Conservation (phyloP, 1,140 invertebrate species). For the Nixonia krombeini region DNA sequence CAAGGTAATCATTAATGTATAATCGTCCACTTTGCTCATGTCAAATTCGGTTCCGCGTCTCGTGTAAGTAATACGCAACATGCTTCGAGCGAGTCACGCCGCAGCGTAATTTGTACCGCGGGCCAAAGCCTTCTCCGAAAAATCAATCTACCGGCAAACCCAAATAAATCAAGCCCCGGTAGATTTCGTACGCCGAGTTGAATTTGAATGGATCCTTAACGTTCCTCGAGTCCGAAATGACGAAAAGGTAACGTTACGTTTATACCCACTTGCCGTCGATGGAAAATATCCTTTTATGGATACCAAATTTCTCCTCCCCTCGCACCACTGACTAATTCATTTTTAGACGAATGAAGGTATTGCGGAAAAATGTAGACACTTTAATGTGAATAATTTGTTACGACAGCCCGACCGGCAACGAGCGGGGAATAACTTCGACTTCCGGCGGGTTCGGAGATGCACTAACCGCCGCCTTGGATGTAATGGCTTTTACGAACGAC, state of each 20-base stretch:
- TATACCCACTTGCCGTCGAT: too few species aligned
- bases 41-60: constrained; percentile 44
- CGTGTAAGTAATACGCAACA: constrained; percentile 37
- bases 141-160: background rate
- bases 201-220: background rate
- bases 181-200: background rate
- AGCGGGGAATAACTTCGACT: constrained; percentile 50
- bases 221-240: too few species aligned
- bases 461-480: constrained; percentile 83
- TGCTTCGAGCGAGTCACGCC: constrained; percentile 8
- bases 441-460: constrained; percentile 75
- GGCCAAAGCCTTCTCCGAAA: background rate
- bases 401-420: constrained; percentile 16
- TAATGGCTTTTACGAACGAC: constrained; percentile 84
- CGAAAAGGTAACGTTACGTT: too few species aligned
- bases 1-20: constrained; percentile 71
- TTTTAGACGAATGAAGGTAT: too few species aligned
- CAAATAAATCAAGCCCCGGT: background rate
- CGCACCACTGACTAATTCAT: too few species aligned
- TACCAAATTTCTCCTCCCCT: too few species aligned
- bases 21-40: constrained; percentile 43
- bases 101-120: background rate
- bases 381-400: background rate
- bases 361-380: background rate
- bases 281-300: too few species aligned